Base-by-base conservation (phyloP, 2,797 vertebrate species). In the Ctenopoma kingsleyae region DNA sequence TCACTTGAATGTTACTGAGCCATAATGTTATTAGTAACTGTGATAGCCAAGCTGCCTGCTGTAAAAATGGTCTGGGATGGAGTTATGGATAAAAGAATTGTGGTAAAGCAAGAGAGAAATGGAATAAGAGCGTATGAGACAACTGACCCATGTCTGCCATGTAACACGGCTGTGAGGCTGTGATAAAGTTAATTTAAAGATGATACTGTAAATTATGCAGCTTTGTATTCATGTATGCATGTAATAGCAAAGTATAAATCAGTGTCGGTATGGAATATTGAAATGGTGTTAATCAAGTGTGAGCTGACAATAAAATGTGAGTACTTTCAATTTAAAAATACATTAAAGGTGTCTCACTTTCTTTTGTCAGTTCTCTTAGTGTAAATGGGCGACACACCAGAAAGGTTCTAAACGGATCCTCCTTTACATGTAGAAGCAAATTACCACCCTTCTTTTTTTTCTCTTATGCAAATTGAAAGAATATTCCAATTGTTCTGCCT, bases 401-500 rank as follows among this genome's bases (percentile, higher is more conserved):
- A 57, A 38, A 61, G 47, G 77, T 59, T 52, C 25, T 44, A 43
- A 70, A 71, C 62, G 12, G 25, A 79, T 65, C 46, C 46, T 62
- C 32, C 62, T 71, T 65, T 25, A 53, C 35, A 44, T 1, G 2
- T 19, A 73, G 56, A 30, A 52, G 54, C 53, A 76, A 78, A 74
- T 61, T 41, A 65, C 40, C 2, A 1, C 3, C 54, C 15, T 12
- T 3, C 20, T 36, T 32, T 36, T 6, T 23, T 27, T 30, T 41
- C 40, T 55, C 15, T 0, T 16, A 43, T 52, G 48, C 55, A 74
- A 76, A 74, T 47, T 57, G 32, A 78, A 76, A 32, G 32, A 74
- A 17, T 20, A 51, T 61, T 61, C 76, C 77, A 8, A 59, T 82
- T 81, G 74, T 82, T 73, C 70, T 36, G 72, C 54, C 20, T n/a